Conservation (phyloP, 1,140 invertebrate species). For the Kradibia gibbosae region DNA sequence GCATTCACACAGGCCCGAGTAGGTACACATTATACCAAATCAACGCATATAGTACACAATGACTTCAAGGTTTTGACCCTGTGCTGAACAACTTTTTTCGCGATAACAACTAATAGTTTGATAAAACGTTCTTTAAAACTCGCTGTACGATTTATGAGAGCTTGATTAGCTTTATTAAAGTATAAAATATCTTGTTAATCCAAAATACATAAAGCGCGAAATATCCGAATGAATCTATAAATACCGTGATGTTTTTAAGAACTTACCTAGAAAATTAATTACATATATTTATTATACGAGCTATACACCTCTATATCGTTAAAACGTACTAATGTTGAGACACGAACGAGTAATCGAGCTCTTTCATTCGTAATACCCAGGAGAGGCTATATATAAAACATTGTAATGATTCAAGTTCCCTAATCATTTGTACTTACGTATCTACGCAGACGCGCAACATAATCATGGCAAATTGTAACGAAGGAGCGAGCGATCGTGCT, state of each 20-base stretch:
- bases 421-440: neutral
- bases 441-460: neutral
- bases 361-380: neutral
- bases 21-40: too few relatives aligned
- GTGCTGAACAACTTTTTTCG: too few relatives aligned
- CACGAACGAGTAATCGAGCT: neutral
- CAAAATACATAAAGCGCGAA: too few relatives aligned
- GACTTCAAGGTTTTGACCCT: too few relatives aligned
- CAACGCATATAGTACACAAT: too few relatives aligned
- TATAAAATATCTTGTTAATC: too few relatives aligned
- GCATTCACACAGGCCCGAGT: too few relatives aligned
- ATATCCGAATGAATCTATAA: too few relatives aligned
- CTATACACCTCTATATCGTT: neutral
- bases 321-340: neutral
- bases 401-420: neutral
- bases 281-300: neutral
- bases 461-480: neutral
- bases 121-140: neutral
- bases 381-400: neutral
- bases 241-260: too few relatives aligned
- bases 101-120: neutral
- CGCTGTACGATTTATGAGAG: neutral
- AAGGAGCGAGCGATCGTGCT: neutral
- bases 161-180: neutral
- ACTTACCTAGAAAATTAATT: neutral